phyloP scores from a whole-genome alignment of 2,797 vertebrate genomes.

The Cirrhinus mrigala region DNA sequence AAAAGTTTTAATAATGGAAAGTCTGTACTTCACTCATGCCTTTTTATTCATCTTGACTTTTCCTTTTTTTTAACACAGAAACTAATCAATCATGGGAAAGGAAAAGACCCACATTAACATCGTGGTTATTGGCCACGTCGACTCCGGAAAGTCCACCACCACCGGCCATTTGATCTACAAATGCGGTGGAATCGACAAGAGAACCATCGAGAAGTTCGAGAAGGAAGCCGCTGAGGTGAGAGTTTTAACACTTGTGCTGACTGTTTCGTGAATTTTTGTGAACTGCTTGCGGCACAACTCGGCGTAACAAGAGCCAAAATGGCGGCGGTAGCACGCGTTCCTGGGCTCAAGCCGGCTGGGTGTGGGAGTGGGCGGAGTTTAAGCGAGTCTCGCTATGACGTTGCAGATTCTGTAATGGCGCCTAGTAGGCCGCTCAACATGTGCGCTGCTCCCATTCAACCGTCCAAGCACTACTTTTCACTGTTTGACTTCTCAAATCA shows the following conservation, averaged over 20 bases:
- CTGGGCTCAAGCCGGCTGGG: conserved; percentile 69
- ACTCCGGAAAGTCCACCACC: conserved; percentile 85
- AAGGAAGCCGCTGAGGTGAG: conserved; percentile 85
- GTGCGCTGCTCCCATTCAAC: not conserved
- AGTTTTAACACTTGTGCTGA: fast-evolving
- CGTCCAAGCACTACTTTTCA: not conserved
- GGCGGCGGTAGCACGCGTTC: conserved; percentile 75
- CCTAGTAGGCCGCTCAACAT: conserved; percentile 12
- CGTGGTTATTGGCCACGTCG: conserved; percentile 88
- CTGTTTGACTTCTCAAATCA: not conserved
- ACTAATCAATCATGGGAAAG: conserved; percentile 81
- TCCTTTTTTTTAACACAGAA: conserved; percentile 65
- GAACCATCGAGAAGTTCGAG: conserved; percentile 87
- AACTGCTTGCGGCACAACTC: not conserved
- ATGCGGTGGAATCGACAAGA: conserved; percentile 85
- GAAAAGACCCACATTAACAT: conserved; percentile 88
- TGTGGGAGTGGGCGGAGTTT: conserved; percentile 70
- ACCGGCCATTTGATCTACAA: conserved; percentile 87
- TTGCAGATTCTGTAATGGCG: conserved; percentile 58
- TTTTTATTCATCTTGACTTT: no score
- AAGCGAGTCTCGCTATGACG: conserved; percentile 54
- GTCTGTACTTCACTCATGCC: not conserved
- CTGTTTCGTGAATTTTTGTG: not conserved
- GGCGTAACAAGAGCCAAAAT: conserved; percentile 69
- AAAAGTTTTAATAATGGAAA: not conserved